Percentiles rank a stretch among this genome's conserved stretches.
These are phyloP conservation scores for Lepus timidus DNA, from an alignment of 2,113 vertebrate species.

Conservation along the genomic window DNA sequence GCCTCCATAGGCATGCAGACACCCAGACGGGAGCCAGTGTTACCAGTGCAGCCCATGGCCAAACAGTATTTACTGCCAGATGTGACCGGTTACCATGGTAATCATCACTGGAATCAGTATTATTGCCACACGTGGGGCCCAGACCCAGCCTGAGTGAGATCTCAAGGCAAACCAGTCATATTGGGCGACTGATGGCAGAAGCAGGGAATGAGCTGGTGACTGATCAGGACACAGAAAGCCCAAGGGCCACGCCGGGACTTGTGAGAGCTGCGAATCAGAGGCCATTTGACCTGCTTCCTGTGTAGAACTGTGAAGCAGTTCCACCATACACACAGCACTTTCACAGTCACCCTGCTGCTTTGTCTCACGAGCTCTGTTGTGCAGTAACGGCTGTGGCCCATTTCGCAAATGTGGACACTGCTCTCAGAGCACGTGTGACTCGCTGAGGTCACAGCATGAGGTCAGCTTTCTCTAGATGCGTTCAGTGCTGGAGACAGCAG, in stretches of 20 bases:
- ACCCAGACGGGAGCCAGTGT: not conserved
- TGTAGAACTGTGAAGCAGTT: not conserved
- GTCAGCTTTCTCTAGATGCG: rapidly evolving
- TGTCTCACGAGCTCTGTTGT: not conserved
- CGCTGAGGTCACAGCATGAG: not conserved
- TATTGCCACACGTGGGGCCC: not conserved
- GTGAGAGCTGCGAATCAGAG: not conserved
- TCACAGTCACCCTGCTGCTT: too few relatives aligned
- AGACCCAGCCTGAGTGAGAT: not conserved
- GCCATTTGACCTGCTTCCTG: not conserved
- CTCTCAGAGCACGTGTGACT: not conserved
- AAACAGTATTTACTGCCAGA: not conserved
- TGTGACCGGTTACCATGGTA: not conserved
- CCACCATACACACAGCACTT: rapidly evolving
- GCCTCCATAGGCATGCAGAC: not conserved
- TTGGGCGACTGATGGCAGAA: not conserved
- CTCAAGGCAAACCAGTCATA: not conserved
- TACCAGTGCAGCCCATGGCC: not conserved
- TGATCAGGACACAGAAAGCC: not conserved
- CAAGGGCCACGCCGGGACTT: not conserved
- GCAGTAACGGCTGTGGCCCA: not conserved
- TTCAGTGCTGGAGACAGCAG: not conserved
- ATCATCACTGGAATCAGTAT: not conserved
- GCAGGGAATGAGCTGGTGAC: not conserved
- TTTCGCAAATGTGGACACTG: not conserved